Evolutionary conservation across 2,888 invertebrate species (phyloP), one percentile per base, ranked within the genome.

Genomic region (Maniola hyperantus): DNA sequence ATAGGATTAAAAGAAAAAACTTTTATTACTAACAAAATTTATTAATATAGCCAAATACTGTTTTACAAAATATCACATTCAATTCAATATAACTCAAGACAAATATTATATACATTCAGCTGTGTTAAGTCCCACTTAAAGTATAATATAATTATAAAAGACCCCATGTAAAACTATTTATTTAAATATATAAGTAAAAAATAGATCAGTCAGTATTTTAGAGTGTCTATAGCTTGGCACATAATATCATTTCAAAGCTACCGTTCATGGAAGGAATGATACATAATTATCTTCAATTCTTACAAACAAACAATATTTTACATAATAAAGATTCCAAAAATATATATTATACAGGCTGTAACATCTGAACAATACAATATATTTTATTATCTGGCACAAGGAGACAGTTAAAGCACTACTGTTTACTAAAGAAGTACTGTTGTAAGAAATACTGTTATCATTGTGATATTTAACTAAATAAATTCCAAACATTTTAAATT

Each of bases 41-140:
- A 65, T 68, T 68, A 67, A 64, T 15, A 67, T 64, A 73, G 65
- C 57, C 66, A 55, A 67, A 54, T 64, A 66, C 26, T 61, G 60
- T 59, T 44, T 44, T 33, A 57, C 59, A 70, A 62, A 60, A 68
- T 72, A 73, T 74, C 72, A 71, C 72, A 70, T 67, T 69, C 8
- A 62, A 70, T 67, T 69, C 11, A 62, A 59, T 60, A 65, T 53
- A 60, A 36, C 44, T 64, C 46, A 44, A 67, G 65, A 67, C 53
- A 63, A 44, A 61, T 39, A 26, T 26, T 26, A 26, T 26, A 55
- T 18, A 57, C n/a, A 54, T 26, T 39, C 44, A 51, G 44, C 46
- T 34, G 13, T 42, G 15, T 42, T 34, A 65, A 20, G 20, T 39
- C 57, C 18, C 39, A 57, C 50, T 64, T 20, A 26, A 26, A 26